Conservation (phyloP, 2,113 vertebrate species). For the Nothocercus nigrocapillus region DNA sequence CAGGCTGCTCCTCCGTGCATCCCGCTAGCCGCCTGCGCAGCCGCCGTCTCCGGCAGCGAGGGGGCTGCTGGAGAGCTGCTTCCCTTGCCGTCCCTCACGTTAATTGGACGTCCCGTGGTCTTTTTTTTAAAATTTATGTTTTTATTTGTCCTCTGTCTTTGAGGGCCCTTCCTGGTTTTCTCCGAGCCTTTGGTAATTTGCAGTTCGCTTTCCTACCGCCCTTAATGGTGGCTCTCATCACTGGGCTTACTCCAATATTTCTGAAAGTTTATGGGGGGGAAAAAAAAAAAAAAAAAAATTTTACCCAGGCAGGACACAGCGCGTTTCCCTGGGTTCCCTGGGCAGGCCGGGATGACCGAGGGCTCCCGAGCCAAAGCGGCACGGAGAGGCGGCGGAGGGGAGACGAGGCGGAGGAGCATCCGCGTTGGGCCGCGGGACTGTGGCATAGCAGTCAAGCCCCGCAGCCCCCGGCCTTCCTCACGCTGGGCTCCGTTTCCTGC, state of each 20-base stretch:
- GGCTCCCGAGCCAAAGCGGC: too few relatives aligned
- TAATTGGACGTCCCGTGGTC: neutral
- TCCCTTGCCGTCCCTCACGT: neutral
- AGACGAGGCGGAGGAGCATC: accelerated
- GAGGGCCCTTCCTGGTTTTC: neutral
- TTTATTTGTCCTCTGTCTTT: neutral
- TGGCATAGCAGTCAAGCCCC: neutral
- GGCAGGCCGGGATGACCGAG: too few relatives aligned
- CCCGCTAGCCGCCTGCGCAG: too few relatives aligned
- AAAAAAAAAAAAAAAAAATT: neutral
- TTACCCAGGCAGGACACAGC: neutral
- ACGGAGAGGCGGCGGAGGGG: too few relatives aligned
- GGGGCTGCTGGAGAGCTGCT: too few relatives aligned
- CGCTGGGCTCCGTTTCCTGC: neutral
- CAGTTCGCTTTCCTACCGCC: neutral
- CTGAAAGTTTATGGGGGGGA: neutral
- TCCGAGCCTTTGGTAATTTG: neutral
- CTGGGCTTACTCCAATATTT: neutral
- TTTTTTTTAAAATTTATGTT: neutral
- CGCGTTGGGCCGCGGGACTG: neutral
- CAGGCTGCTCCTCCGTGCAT: too few relatives aligned
- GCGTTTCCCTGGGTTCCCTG: neutral
- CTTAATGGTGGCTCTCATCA: neutral
- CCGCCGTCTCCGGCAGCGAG: neutral
- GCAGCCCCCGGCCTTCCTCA: neutral